Percentiles rank a stretch among this genome's conserved stretches.
phyloP scores from a whole-genome alignment of 2,888 invertebrate species.

The Laothoe populi region DNA sequence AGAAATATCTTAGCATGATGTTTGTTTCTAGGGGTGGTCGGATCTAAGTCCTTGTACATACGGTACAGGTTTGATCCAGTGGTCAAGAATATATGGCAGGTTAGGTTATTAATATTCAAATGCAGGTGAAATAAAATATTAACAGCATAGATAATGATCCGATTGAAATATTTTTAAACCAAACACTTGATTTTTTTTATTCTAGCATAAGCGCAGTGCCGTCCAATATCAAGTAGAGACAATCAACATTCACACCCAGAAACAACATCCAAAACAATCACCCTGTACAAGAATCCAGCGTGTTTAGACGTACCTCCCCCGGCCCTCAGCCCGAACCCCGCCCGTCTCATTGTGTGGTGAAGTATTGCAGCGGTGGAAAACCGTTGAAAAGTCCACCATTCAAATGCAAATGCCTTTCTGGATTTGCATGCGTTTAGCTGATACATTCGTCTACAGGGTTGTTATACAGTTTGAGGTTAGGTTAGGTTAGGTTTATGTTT shows the following conservation, averaged over 20 bases:
- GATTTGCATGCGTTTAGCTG: slow-evolving; percentile 54
- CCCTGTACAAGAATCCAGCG: slow-evolving; percentile 19
- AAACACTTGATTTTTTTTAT: too few species aligned
- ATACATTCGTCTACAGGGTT: slow-evolving; percentile 33
- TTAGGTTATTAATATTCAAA: too few species aligned
- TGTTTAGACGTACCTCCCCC: slow-evolving; percentile 16
- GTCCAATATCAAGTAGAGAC: not conserved
- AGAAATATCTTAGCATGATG: too few species aligned
- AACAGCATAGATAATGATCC: too few species aligned
- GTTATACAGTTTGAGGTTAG: slow-evolving; percentile 19
- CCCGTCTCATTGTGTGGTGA: slow-evolving; percentile 29
- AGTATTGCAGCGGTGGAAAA: slow-evolving; percentile 36
- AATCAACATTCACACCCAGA: not conserved
- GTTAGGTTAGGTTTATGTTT: not conserved
- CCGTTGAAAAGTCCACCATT: slow-evolving; percentile 53
- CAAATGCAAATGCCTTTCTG: slow-evolving; percentile 53
- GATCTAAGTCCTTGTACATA: too few species aligned
- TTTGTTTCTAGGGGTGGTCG: too few species aligned
- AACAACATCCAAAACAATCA: slow-evolving; percentile 22
- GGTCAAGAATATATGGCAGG: too few species aligned
- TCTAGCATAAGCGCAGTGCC: too few species aligned
- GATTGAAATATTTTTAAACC: too few species aligned
- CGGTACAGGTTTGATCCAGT: too few species aligned
- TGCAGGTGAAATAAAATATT: too few species aligned
- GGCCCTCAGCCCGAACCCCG: not conserved